Evolutionary conservation across 2,113 vertebrate genomes (phyloP), one percentile per base, ranked within the genome.

Genomic region (Ibidorhyncha struthersii): DNA sequence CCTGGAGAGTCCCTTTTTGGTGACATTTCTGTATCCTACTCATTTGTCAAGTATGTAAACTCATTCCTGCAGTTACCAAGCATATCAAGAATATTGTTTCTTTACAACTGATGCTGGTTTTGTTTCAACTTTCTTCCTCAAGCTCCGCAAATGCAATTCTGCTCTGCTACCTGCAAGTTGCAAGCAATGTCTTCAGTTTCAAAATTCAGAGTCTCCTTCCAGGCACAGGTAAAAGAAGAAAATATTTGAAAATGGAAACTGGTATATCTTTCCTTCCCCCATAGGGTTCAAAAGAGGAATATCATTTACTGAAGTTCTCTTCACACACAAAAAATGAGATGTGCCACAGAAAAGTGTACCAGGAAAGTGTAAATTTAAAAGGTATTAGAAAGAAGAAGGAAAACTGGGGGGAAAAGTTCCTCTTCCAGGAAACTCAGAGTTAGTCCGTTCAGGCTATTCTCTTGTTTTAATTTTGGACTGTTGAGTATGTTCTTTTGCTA

Each of bases 11-110:
- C 83, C 77, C 93, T 82, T 96, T 69, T 22, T 78, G 34, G 82
- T 79, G 86, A 76, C 73, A 91, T 65, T 94, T 95, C 79, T 59
- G 29, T 32, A 92, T 84, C 38, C 77, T 61, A 82, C 43, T 86
- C 55, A 92, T 95, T 74, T 89, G 50, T 81, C 38, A 90, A 86
- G 59, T 50, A 67, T 74, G 72, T 90, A 92, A 97, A 96, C 43
- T 97, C 80, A 91, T 89, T 95, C 69, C 79, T 77, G 52, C 56
- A 76, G 61, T 84, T 81, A 93, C 56, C 52, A 96, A 97, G 92
- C 38, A 63, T 12, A 86, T 29, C 32, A 86, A 92, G 40, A 90
- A 61, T 32, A 49, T 5, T 66, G 74, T 83, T 82, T 94, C 47
- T 58, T 71, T 79, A 25, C 26, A 67, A 50, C 16, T 78, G 69